Base-by-base conservation (phyloP, 1,140 invertebrate genomes). In the Adoxophyes honmai region DNA sequence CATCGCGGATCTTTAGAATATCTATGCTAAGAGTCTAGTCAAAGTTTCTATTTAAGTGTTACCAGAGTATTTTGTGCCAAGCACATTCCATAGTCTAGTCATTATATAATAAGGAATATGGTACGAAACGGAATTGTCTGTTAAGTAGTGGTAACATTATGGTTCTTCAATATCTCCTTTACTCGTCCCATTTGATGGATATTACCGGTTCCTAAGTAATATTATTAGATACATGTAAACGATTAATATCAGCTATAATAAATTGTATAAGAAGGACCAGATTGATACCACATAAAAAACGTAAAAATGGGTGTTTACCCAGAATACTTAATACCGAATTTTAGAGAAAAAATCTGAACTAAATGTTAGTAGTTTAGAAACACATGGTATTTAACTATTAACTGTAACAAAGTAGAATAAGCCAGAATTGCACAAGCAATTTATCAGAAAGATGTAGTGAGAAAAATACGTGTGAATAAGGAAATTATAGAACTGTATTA, bases 401-500 rank as follows among this genome's bases (percentile, higher is more conserved):
- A n/a, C n/a, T 48, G 4, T 48, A 28, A 28, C 28, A 14, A 48
- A 11, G 48, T 66, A 74, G 62, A 51, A 56, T 75, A 71, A 70
- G 51, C 39, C 16, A 15, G 55, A 64, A 58, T 78, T 66, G 77
- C 68, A 7, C 39, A 62, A 16, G 68, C 75, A 75, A 73, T 70
- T 21, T 33, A 72, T 62, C 64, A 65, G 83, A 84, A 86, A 84
- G 81, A 71, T 66, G 79, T 86, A 84, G 81, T 86, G 82, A 86
- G 79, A 84, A 66, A 59, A 56, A 66, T 78, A 67, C 70, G 55
- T 73, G 59, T 80, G 67, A 67, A 76, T 76, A 71, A 57, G 64
- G 61, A 54, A 66, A 52, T 64, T 59, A 62, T 68, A 74, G 57
- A 61, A 78, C 68, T 73, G 70, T 80, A 80, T 75, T 76, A 68